Percentiles rank a stretch among this genome's conserved stretches.
These are phyloP conservation scores for Chydorus sphaericus DNA, from an alignment of 2,888 invertebrate species.

Conservation along the genomic window DNA sequence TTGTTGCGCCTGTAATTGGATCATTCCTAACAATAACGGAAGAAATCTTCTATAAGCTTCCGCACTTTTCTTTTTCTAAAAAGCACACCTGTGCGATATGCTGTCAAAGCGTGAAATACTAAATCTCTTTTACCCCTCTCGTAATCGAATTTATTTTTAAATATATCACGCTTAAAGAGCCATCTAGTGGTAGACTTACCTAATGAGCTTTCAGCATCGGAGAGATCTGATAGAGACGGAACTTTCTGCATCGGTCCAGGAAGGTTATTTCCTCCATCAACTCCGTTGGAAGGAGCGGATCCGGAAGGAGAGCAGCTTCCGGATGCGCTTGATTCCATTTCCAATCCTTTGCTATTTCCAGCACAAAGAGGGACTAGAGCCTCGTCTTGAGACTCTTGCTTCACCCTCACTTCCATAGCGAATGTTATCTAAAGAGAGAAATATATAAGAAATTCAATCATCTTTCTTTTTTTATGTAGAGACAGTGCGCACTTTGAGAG, in stretches of 20 bases:
- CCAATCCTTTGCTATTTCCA: background rate
- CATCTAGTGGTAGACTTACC: slow-evolving; percentile 42
- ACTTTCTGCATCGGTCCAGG: slow-evolving; percentile 58
- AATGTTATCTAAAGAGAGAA: slow-evolving; percentile 9
- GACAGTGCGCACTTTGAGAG: too few species aligned
- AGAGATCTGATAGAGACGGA: slow-evolving; percentile 76
- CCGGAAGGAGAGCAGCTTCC: background rate
- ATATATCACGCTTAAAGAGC: background rate
- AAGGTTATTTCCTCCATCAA: background rate
- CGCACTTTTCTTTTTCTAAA: background rate
- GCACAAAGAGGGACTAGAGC: slow-evolving; percentile 13
- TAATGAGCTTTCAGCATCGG: slow-evolving; percentile 75
- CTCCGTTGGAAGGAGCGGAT: background rate
- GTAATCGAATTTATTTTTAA: background rate
- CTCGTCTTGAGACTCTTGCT: slow-evolving; percentile 10
- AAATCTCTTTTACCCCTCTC: background rate
- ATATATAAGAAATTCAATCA: too few species aligned
- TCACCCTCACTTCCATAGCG: slow-evolving; percentile 6
- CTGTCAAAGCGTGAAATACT: too few species aligned
- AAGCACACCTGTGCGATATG: too few species aligned
- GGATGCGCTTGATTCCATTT: background rate
- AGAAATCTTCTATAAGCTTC: background rate
- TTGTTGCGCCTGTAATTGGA: slow-evolving; percentile 6
- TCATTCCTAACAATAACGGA: background rate
- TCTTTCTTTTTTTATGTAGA: too few species aligned